phyloP scores from a whole-genome alignment of 37 sponge, comb jelly and placozoan species.

The Diacarnus erythraeanus region DNA sequence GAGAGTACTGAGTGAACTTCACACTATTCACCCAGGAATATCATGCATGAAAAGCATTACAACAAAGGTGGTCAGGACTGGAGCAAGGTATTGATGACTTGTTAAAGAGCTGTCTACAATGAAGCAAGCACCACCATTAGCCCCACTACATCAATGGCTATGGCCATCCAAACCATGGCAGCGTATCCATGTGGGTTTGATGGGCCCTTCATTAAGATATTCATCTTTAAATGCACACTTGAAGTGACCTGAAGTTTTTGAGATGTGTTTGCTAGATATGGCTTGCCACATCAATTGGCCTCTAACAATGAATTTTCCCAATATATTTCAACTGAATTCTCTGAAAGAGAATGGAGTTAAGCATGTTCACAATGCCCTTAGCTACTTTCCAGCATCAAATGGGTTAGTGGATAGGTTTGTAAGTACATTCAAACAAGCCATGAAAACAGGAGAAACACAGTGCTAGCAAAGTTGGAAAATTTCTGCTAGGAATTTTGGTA shows the following conservation, averaged over 20 bases:
- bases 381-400: too few species aligned
- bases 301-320: not conserved
- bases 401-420: too few species aligned
- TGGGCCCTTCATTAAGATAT: not conserved
- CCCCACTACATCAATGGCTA: not conserved
- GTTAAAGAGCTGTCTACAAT: not conserved
- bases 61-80: not conserved
- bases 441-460: too few species aligned
- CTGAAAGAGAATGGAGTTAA: too few species aligned
- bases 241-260: not conserved
- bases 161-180: not conserved
- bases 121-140: not conserved
- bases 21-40: not conserved
- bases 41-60: not conserved
- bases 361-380: too few species aligned
- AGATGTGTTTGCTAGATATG: not conserved
- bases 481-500: too few species aligned
- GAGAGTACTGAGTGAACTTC: not conserved
- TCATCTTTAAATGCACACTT: not conserved
- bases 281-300: not conserved
- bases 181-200: not conserved
- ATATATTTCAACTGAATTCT: not conserved
- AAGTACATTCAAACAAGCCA: too few species aligned
- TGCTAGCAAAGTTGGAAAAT: too few species aligned
- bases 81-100: too few species aligned